Percentiles rank a stretch among this genome's conserved stretches.
These are phyloP conservation scores for Aphis gossypii DNA, from an alignment of 1,140 invertebrate genomes.

Conservation along the genomic window DNA sequence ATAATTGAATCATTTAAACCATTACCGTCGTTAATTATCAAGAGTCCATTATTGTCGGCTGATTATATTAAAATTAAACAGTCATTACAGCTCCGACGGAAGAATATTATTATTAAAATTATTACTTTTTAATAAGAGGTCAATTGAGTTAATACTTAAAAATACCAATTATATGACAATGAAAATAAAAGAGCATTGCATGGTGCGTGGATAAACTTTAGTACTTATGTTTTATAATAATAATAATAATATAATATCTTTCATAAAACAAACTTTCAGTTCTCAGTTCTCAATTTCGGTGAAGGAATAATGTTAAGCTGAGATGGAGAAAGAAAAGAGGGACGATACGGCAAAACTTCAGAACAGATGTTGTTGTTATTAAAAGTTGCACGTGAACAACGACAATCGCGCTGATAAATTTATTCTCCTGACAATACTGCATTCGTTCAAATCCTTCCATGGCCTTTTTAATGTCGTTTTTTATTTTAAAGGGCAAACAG, in stretches of 20 bases:
- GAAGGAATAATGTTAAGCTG: slow-evolving; percentile 23
- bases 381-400: slow-evolving; percentile 42
- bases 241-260: neutral
- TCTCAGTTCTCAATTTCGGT: neutral
- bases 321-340: neutral
- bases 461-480: neutral
- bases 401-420: neutral
- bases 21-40: neutral
- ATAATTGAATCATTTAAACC: neutral
- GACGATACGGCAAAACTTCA: slow-evolving; percentile 41
- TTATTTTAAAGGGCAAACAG: neutral
- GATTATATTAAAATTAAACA: neutral
- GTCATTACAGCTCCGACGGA: neutral
- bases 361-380: slow-evolving; percentile 49
- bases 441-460: neutral
- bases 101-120: neutral
- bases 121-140: neutral
- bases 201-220: neutral
- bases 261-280: slow-evolving; percentile 20
- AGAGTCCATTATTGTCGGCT: neutral
- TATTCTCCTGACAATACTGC: neutral
- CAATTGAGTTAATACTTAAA: slow-evolving; percentile 2
- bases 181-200: neutral
- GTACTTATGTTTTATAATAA: slow-evolving; percentile 15
- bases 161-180: neutral